phyloP scores from a whole-genome alignment of 2,113 vertebrate genomes.

The Ceuthmochares aereus region DNA sequence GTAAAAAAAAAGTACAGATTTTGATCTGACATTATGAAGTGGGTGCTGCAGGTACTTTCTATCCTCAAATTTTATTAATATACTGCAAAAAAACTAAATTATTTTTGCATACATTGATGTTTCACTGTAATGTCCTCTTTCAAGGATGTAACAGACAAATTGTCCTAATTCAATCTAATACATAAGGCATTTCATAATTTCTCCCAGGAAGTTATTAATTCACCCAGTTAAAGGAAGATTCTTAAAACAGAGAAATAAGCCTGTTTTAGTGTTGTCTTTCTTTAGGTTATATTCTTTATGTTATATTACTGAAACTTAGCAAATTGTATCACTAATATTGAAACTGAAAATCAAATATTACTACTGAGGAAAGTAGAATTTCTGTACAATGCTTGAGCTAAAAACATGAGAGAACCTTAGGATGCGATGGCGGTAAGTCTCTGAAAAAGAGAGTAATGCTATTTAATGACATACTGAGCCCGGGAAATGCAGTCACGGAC shows the following conservation, averaged over 20 bases:
- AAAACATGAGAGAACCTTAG: neutral
- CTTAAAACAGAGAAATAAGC: neutral
- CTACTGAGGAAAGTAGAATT: neutral
- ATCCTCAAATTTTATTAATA: neutral
- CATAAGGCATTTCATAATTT: neutral
- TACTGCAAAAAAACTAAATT: fast-evolving
- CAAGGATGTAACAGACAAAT: neutral
- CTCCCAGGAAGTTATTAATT: neutral
- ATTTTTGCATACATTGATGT: neutral
- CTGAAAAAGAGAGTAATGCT: constrained; percentile 31
- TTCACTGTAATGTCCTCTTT: neutral
- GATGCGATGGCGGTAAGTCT: neutral
- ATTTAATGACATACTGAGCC: constrained; percentile 59
- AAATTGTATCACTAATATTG: neutral
- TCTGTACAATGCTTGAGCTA: neutral
- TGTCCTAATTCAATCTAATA: neutral
- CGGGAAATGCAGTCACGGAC: constrained; percentile 19
- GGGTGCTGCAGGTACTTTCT: neutral
- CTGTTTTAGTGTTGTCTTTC: neutral
- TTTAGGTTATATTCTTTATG: neutral
- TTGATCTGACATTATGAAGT: neutral
- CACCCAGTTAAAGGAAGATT: neutral
- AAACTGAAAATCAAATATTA: neutral
- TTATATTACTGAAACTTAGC: neutral
- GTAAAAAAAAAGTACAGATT: neutral